phyloP scores from a whole-genome alignment of 2,797 vertebrate genomes.

The Strix occidentalis region DNA sequence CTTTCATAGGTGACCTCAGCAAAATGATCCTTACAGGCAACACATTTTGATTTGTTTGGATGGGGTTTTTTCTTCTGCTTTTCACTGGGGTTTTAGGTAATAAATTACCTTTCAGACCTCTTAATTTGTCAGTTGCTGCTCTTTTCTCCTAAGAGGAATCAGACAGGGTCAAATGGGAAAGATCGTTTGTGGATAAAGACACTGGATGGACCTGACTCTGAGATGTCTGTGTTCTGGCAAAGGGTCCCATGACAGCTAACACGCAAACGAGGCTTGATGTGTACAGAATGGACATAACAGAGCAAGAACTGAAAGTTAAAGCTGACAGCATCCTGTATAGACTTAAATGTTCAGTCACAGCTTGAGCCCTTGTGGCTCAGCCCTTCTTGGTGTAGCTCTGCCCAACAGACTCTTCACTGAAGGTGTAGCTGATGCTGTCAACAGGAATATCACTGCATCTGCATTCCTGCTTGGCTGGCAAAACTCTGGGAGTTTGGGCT shows the following conservation, averaged over 20 bases:
- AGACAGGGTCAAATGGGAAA: not conserved
- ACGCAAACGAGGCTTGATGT: rapidly evolving
- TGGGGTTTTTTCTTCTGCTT: not conserved
- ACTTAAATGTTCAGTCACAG: not conserved
- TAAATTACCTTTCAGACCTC: not conserved
- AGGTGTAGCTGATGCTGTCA: not conserved
- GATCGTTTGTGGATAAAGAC: not conserved
- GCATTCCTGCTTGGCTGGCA: not conserved
- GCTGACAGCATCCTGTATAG: not conserved
- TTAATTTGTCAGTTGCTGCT: not conserved
- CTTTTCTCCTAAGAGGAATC: not conserved
- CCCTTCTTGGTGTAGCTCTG: not conserved
- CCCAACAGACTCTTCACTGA: not conserved
- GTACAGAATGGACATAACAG: not conserved
- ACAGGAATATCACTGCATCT: not conserved
- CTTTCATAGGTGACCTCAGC: not conserved
- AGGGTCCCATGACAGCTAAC: not conserved
- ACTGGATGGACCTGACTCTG: not conserved
- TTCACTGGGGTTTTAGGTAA: not conserved
- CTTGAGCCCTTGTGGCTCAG: not conserved
- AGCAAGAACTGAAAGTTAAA: not conserved
- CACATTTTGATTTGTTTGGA: not conserved
- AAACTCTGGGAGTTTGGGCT: not conserved
- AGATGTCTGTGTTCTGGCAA: not conserved
- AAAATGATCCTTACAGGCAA: not conserved